A percentile compares a stretch with the other conserved stretches of the same genome.
These are phyloP conservation scores for Styela plicata DNA, from an alignment of 23 tunicate genomes.

Conservation along the genomic window DNA sequence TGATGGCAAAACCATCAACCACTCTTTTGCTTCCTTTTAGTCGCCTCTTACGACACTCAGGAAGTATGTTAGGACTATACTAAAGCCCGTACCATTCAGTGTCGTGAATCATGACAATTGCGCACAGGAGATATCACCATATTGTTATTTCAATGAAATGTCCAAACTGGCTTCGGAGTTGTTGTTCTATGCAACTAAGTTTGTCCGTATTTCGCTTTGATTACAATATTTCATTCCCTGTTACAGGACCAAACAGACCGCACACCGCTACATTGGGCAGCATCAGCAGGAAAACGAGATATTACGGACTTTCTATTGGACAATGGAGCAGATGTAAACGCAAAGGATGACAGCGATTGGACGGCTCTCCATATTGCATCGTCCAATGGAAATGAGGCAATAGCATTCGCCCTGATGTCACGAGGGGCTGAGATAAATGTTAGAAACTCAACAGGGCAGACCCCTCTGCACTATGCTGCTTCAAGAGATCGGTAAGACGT, in stretches of 20 bases:
- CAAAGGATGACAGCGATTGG: constrained; percentile 86
- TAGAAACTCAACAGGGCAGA: constrained; percentile 59
- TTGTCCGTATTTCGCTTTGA: background rate
- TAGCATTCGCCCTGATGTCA: constrained; percentile 49
- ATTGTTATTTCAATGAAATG: too few species aligned
- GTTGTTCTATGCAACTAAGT: background rate
- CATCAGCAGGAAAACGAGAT: constrained; percentile 67
- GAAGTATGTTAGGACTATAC: too few species aligned
- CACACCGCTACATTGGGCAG: constrained; percentile 95
- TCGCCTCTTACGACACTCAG: too few species aligned
- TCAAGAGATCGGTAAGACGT: constrained; percentile 45
- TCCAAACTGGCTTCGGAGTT: too few species aligned
- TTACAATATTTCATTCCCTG: background rate
- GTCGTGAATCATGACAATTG: too few species aligned
- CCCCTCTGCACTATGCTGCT: constrained; percentile 92
- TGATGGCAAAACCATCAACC: too few species aligned
- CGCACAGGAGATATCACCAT: too few species aligned
- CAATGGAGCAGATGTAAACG: constrained; percentile 65
- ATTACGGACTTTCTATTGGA: constrained; percentile 73
- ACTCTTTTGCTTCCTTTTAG: too few species aligned
- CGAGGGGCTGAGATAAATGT: constrained; percentile 63
- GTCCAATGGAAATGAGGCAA: constrained; percentile 63
- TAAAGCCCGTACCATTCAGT: too few species aligned
- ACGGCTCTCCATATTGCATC: constrained; percentile 87
- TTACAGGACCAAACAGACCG: constrained; percentile 55